Percentiles rank a stretch among this genome's conserved stretches.
phyloP scores from a whole-genome alignment of 2,113 vertebrate species.

The Cyanoramphus novaezelandiae region DNA sequence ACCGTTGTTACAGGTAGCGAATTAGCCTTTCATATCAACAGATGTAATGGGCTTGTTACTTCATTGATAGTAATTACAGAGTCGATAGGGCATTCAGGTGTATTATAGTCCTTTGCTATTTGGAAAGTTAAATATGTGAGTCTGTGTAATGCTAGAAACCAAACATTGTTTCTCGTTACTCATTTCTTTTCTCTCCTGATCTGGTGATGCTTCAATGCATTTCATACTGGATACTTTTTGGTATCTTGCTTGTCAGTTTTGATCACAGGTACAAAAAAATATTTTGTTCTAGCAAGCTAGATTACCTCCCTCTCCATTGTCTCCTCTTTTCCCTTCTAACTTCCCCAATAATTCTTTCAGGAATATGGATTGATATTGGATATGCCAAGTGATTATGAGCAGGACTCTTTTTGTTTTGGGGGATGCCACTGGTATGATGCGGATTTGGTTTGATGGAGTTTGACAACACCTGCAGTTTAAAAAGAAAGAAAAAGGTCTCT shows the following conservation, averaged over 20 bases:
- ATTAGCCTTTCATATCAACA: neutral
- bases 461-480: neutral
- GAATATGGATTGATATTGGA: rapidly evolving
- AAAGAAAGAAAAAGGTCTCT: neutral
- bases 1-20: neutral
- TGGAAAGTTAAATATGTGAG: neutral
- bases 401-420: neutral
- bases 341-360: neutral
- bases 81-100: neutral
- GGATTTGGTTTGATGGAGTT: neutral
- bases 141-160: neutral
- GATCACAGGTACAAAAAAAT: neutral
- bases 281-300: neutral
- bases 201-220: neutral
- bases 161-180: neutral
- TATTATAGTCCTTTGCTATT: neutral
- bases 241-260: neutral
- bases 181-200: neutral
- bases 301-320: neutral
- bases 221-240: neutral
- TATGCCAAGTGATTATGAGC: neutral
- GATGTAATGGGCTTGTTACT: neutral
- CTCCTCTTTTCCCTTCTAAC: rapidly evolving
- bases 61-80: neutral
- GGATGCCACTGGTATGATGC: neutral